These are phyloP conservation scores for Creontiades dilutus DNA, from an alignment of 2,888 invertebrate species.

Conservation along the genomic window DNA sequence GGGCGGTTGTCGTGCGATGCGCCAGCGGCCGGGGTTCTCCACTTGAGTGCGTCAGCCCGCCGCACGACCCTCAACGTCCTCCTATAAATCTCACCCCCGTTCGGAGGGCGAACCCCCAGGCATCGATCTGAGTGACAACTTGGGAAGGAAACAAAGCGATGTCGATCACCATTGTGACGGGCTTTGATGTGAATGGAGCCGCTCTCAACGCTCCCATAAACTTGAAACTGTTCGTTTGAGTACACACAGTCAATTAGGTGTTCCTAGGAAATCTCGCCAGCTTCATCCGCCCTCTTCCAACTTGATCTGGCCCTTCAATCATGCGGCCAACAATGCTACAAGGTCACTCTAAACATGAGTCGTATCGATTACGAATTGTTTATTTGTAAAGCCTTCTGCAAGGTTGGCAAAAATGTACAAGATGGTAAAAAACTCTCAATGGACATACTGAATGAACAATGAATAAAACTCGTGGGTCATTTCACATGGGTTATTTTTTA, in stretches of 20 bases:
- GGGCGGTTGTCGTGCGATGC: neutral
- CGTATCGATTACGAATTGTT: too few species aligned
- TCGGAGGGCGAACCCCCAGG: neutral
- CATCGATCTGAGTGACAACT: conserved; percentile 39
- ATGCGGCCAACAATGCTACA: too few species aligned
- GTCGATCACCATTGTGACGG: conserved; percentile 24
- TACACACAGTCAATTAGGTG: conserved; percentile 12
- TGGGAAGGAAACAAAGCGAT: conserved; percentile 31
- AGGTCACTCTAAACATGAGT: too few species aligned
- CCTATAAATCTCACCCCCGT: conserved; percentile 7
- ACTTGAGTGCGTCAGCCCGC: neutral
- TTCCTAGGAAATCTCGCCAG: too few species aligned
- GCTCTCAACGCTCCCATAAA: neutral
- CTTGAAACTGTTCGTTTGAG: neutral
- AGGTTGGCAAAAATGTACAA: too few species aligned
- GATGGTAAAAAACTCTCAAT: too few species aligned
- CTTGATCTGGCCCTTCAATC: too few species aligned
- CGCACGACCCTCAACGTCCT: conserved; percentile 5
- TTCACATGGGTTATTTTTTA: too few species aligned
- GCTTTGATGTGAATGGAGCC: conserved; percentile 12
- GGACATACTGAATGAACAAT: too few species aligned
- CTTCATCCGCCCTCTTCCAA: too few species aligned
- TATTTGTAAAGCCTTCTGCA: too few species aligned
- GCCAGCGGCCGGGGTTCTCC: neutral
- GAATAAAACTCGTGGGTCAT: too few species aligned